Evolutionary conservation across 2,888 invertebrate genomes (phyloP).

Genomic region (Hofmannophila pseudospretella): DNA sequence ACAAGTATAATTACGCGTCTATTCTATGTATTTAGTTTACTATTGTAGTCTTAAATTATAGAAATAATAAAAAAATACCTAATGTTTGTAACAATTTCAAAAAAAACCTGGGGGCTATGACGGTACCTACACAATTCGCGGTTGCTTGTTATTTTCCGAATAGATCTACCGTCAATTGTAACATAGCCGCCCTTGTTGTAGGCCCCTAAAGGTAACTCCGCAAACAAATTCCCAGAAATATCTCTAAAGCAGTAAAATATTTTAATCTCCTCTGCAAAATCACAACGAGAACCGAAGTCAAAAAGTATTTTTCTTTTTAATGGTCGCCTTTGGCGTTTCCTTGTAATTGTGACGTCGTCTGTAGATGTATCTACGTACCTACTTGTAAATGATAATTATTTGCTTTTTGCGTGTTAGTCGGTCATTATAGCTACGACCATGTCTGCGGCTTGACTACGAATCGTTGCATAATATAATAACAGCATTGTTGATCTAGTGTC

Average conservation of each 20-base stretch:
- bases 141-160: neutral
- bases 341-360: conserved; percentile 41
- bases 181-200: neutral
- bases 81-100: no score
- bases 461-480: conserved; percentile 2
- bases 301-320: conserved; percentile 29
- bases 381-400: conserved; percentile 31
- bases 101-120: no score
- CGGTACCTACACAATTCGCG: no score
- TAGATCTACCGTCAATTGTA: neutral
- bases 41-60: no score
- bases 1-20: no score
- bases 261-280: conserved; percentile 29
- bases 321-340: conserved; percentile 30
- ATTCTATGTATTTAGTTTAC: no score
- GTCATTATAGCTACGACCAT: conserved; percentile 20
- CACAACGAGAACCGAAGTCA: conserved; percentile 20
- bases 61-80: neutral
- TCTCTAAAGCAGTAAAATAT: conserved; percentile 31
- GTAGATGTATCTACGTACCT: conserved; percentile 5
- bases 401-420: conserved; percentile 28
- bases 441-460: neutral
- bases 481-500: neutral
- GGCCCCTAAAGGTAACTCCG: neutral
- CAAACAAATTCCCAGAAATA: conserved; percentile 17